Evolutionary conservation across 2,797 vertebrate genomes (phyloP).

Genomic region (Sebastes vulpes): DNA sequence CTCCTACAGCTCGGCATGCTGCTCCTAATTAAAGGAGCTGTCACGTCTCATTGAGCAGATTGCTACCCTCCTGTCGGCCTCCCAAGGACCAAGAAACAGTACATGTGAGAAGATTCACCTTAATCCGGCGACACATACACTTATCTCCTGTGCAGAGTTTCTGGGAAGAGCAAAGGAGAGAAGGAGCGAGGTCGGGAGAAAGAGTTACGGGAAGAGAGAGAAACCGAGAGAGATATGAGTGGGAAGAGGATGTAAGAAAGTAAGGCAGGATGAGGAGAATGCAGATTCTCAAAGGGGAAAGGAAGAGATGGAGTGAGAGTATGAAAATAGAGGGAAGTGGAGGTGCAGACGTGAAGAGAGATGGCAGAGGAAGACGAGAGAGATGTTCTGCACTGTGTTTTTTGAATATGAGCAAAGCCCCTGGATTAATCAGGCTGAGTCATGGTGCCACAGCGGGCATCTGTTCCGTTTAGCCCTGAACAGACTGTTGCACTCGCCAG

Average conservation of each 20-base stretch:
- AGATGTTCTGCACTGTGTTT: conserved; percentile 19
- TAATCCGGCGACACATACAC: conserved; percentile 46
- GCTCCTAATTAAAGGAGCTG: conserved; percentile 58
- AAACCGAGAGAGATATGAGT: neutral
- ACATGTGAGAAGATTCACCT: conserved; percentile 42
- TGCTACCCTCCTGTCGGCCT: conserved; percentile 11
- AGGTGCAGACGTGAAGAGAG: conserved; percentile 4
- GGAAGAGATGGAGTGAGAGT: neutral
- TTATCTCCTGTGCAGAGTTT: conserved; percentile 26
- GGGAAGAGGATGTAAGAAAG: conserved; percentile 20
- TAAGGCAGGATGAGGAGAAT: neutral
- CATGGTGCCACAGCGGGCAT: conserved; percentile 46
- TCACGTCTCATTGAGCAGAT: conserved; percentile 55
- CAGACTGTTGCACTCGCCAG: conserved; percentile 34
- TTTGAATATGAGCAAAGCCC: conserved; percentile 52
- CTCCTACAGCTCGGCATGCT: conserved; percentile 27
- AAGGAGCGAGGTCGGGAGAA: neutral
- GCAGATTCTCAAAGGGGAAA: conserved; percentile 7
- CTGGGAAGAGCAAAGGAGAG: conserved; percentile 28
- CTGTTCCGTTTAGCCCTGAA: conserved; percentile 52
- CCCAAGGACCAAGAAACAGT: conserved; percentile 8
- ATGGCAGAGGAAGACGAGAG: neutral
- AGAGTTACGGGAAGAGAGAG: neutral
- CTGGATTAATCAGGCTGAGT: conserved; percentile 62
- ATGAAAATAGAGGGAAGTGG: conserved; percentile 10